Evolutionary conservation across 2,888 invertebrate species (phyloP).

Genomic region (Elmis aenea): DNA sequence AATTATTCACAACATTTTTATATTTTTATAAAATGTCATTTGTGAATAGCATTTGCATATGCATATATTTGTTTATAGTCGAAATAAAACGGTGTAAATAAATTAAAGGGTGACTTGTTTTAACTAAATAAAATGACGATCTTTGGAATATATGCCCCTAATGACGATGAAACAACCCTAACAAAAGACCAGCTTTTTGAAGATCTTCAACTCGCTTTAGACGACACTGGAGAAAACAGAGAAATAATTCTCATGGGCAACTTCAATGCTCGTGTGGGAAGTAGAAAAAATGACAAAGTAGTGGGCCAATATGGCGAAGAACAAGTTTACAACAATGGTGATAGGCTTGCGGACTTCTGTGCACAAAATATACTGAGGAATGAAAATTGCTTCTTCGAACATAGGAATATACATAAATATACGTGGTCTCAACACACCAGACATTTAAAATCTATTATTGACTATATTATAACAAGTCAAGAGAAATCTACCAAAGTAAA

Average conservation of each 20-base stretch:
- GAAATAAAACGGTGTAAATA: no score
- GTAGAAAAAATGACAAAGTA: conserved; percentile 1
- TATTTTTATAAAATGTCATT: no score
- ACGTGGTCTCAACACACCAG: conserved; percentile 3
- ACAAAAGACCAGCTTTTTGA: conserved; percentile 1
- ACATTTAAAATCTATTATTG: no score
- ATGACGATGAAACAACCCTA: conserved; percentile 13
- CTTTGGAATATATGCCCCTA: conserved; percentile 11
- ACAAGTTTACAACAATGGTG: conserved; percentile 3
- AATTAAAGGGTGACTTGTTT: no score
- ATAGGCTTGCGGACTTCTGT: conserved; percentile 3
- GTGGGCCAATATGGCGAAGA: conserved; percentile 3
- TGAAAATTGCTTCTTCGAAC: conserved; percentile 2
- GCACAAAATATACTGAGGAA: conserved; percentile 1
- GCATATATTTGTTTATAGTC: no score
- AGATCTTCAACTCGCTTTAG: conserved; percentile 1
- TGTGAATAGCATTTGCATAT: no score
- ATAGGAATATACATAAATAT: conserved; percentile 5
- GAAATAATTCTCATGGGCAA: conserved; percentile 4
- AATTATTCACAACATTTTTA: no score
- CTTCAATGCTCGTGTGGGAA: conserved; percentile 5
- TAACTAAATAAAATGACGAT: no score
- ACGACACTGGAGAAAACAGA: conserved; percentile 1
- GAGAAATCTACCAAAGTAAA: no score
- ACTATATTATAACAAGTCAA: no score